Evolutionary conservation across 2,113 vertebrate species (phyloP).

Genomic region (Myotis yumanensis): DNA sequence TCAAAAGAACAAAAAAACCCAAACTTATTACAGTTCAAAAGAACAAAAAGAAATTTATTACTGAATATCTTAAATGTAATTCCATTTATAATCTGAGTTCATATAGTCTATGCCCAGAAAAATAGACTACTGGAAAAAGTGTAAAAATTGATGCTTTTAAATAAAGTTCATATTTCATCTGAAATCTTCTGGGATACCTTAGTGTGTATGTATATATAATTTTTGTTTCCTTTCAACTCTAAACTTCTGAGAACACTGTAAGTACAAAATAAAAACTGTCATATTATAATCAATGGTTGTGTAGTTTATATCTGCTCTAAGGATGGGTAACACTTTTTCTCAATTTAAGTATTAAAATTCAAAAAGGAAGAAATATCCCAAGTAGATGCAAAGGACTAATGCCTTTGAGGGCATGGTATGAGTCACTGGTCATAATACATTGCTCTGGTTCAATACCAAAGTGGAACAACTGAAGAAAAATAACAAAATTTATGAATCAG

Average conservation of each 20-base stretch:
- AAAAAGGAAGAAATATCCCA: not conserved
- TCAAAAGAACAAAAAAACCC: not conserved
- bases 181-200: not conserved
- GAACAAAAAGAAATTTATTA: not conserved
- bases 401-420: not conserved
- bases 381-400: not conserved
- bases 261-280: not conserved
- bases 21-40: not conserved
- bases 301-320: not conserved
- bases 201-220: not conserved
- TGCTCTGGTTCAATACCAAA: not conserved
- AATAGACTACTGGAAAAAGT: not conserved
- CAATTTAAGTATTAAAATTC: not conserved
- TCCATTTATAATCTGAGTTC: not conserved
- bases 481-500: conserved; percentile 29
- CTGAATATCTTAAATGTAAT: conserved; percentile 16
- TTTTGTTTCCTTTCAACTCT: not conserved
- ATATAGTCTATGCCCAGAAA: conserved; percentile 1
- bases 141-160: not conserved
- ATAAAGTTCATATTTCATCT: conserved; percentile 29
- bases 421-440: not conserved
- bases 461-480: not conserved
- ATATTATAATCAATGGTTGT: not conserved
- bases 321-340: not conserved
- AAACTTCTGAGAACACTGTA: not conserved